A percentile compares a stretch with the other conserved stretches of the same genome.
Evolutionary conservation across 2,797 vertebrate genomes (phyloP).

Genomic region (Heterohyrax brucei): DNA sequence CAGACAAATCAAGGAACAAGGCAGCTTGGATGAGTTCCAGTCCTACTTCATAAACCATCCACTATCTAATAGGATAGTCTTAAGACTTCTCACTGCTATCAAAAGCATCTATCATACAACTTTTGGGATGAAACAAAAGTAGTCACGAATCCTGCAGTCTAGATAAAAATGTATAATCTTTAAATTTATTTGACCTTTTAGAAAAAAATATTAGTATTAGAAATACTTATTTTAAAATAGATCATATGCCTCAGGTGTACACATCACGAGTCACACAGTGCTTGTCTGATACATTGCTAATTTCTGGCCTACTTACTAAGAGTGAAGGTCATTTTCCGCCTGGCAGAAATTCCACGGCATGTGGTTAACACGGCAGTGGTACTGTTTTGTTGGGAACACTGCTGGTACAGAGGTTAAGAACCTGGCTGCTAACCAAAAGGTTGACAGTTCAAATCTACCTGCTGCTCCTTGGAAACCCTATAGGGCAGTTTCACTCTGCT

Average conservation of each 20-base stretch:
- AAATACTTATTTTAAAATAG: slow-evolving; percentile 72
- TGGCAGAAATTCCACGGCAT: background rate
- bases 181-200: slow-evolving; percentile 44
- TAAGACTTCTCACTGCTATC: slow-evolving; percentile 34
- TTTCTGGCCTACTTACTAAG: background rate
- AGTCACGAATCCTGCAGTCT: slow-evolving; percentile 55
- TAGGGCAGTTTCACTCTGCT: too few relatives aligned
- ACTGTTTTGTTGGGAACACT: background rate
- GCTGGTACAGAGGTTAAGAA: too few relatives aligned
- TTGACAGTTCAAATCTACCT: too few relatives aligned
- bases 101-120: background rate
- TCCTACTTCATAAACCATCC: slow-evolving; percentile 66
- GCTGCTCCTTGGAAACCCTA: too few relatives aligned
- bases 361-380: background rate
- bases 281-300: background rate
- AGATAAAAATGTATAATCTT: slow-evolving; percentile 70
- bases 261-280: background rate
- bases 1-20: slow-evolving; percentile 53
- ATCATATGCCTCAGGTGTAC: background rate
- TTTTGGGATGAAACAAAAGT: background rate
- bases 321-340: background rate
- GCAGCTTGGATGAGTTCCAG: slow-evolving; percentile 36
- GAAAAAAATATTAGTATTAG: slow-evolving; percentile 34
- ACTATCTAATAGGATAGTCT: background rate
- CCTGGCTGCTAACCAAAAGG: too few relatives aligned